These are phyloP conservation scores for Platyscapa corneri DNA, from an alignment of 1,140 invertebrate species.

Conservation along the genomic window DNA sequence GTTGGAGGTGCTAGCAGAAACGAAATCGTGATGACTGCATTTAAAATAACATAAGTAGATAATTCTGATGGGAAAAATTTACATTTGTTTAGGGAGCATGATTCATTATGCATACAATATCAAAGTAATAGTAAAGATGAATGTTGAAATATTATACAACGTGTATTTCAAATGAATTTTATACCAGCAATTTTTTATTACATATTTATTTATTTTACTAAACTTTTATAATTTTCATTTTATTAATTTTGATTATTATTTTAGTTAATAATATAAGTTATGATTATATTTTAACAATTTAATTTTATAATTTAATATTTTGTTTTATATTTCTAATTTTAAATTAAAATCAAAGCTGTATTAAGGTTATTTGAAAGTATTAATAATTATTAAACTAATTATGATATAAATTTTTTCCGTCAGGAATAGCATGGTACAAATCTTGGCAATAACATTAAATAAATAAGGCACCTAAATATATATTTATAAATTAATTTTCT, in stretches of 20 bases:
- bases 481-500: conserved; percentile 22
- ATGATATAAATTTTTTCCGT: conserved; percentile 9
- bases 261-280: not conserved
- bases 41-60: not conserved
- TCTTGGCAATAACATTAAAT: conserved; percentile 26
- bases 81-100: not conserved
- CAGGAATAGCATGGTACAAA: conserved; percentile 5
- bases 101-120: not conserved
- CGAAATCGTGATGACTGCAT: conserved; percentile 60
- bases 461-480: not conserved
- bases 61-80: conserved; percentile 10
- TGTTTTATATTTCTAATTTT: not conserved
- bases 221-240: not conserved
- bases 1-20: conserved; percentile 78
- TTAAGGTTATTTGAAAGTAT: not conserved
- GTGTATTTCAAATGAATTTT: not conserved
- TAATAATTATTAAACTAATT: not conserved
- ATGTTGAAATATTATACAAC: not conserved
- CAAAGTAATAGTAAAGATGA: not conserved
- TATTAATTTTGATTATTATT: not conserved
- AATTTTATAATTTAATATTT: not conserved
- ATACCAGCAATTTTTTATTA: not conserved
- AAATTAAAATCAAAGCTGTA: not conserved
- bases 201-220: conserved; percentile 12
- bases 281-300: not conserved